Percentiles rank a stretch among this genome's conserved stretches.
Evolutionary conservation across 2,113 vertebrate species (phyloP).

Genomic region (Sinocyclocheilus maitianheensis): DNA sequence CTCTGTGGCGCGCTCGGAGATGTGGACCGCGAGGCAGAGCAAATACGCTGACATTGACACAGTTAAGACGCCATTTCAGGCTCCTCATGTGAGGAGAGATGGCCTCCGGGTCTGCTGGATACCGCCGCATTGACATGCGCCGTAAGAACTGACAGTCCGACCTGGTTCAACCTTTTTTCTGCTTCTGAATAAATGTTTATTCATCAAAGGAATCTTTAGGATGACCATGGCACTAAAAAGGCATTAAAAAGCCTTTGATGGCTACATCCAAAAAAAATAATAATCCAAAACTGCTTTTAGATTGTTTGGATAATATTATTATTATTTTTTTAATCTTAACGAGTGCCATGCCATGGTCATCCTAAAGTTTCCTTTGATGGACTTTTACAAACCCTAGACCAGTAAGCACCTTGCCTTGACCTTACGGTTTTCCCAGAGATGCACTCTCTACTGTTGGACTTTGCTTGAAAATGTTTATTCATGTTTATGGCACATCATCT

Average conservation of each 20-base stretch:
- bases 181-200: not conserved
- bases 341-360: too few relatives aligned
- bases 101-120: slow-evolving; percentile 16
- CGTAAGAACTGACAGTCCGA: not conserved
- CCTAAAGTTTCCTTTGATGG: not conserved
- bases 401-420: not conserved
- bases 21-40: slow-evolving; percentile 62
- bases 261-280: too few relatives aligned
- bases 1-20: slow-evolving; percentile 57
- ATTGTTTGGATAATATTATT: too few relatives aligned
- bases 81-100: slow-evolving; percentile 56
- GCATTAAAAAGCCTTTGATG: not conserved
- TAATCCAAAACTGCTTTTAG: too few relatives aligned
- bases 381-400: not conserved
- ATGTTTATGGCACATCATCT: too few relatives aligned
- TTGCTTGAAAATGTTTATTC: too few relatives aligned
- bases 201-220: not conserved
- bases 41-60: slow-evolving; percentile 75
- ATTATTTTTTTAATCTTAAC: too few relatives aligned
- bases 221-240: not conserved
- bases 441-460: not conserved
- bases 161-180: not conserved
- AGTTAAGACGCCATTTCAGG: slow-evolving; percentile 67
- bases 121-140: not conserved
- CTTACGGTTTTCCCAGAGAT: not conserved